phyloP scores from a whole-genome alignment of 2,888 invertebrate genomes.

The Schrankia costaestrigalis region DNA sequence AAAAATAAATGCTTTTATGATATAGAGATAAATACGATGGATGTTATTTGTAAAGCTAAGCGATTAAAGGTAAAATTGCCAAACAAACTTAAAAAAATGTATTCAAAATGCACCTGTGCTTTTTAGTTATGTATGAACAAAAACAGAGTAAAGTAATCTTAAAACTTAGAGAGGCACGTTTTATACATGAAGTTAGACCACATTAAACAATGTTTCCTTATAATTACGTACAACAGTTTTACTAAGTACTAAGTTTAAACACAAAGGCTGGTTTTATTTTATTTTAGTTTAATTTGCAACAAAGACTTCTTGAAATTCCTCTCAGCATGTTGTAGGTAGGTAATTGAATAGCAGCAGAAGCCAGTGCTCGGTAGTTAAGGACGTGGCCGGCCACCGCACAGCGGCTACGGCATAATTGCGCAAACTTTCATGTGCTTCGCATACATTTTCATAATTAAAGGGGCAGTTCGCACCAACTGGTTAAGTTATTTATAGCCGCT shows the following conservation, averaged over 20 bases:
- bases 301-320: conserved; percentile 58
- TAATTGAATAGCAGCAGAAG: conserved; percentile 72
- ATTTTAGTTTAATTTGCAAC: conserved; percentile 37
- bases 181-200: no score
- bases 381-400: conserved; percentile 61
- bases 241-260: conserved; percentile 1
- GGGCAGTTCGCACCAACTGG: conserved; percentile 70
- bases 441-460: conserved; percentile 80
- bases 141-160: no score
- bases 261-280: conserved; percentile 1
- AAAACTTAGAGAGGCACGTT: no score
- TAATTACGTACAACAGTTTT: not conserved
- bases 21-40: no score
- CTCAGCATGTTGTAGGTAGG: conserved; percentile 45
- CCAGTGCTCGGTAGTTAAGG: conserved; percentile 60
- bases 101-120: no score
- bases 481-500: conserved; percentile 63
- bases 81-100: no score
- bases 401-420: conserved; percentile 70
- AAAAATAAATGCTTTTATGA: conserved; percentile 3
- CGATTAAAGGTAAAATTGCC: no score
- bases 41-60: no score
- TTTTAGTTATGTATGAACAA: no score
- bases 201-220: no score
- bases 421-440: conserved; percentile 78